Evolutionary conservation across 1,140 invertebrate genomes (phyloP).

Genomic region (Diploscapter pachys): DNA sequence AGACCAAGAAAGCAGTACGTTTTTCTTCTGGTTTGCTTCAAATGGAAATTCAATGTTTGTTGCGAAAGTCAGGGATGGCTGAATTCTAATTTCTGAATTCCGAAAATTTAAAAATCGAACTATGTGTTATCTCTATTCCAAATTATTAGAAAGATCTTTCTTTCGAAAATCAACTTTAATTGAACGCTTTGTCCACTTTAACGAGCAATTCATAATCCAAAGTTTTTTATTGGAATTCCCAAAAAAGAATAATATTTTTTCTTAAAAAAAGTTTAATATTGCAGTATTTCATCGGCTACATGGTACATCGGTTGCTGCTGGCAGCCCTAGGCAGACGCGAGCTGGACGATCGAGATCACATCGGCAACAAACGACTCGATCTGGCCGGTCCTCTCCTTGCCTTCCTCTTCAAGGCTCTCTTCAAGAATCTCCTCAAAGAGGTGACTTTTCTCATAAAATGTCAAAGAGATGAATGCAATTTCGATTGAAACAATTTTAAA

Average conservation of each 20-base stretch:
- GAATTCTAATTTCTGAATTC: no score
- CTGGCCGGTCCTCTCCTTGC: constrained; percentile 90
- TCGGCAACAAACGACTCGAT: constrained; percentile 95
- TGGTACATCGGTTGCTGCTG: constrained; percentile 90
- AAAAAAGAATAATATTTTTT: no score
- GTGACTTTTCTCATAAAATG: constrained; percentile 15
- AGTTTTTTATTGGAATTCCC: no score
- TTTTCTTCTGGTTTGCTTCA: not conserved
- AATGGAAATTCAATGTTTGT: no score
- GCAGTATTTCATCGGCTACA: constrained; percentile 69
- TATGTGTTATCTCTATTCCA: not conserved
- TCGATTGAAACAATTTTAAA: no score
- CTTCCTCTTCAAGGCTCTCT: constrained; percentile 86
- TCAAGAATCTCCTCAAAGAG: constrained; percentile 89
- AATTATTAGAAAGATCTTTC: not conserved
- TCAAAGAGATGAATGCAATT: not conserved
- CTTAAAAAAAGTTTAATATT: not conserved
- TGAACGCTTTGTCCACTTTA: no score
- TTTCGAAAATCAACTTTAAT: no score
- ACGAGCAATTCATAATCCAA: no score
- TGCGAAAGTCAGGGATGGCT: no score
- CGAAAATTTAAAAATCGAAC: no score
- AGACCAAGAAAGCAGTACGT: constrained; percentile 87
- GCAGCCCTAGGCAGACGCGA: constrained; percentile 90
- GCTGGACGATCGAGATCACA: constrained; percentile 97